Base-by-base conservation (phyloP, 2,888 invertebrate species). In the Phania funesta region DNA sequence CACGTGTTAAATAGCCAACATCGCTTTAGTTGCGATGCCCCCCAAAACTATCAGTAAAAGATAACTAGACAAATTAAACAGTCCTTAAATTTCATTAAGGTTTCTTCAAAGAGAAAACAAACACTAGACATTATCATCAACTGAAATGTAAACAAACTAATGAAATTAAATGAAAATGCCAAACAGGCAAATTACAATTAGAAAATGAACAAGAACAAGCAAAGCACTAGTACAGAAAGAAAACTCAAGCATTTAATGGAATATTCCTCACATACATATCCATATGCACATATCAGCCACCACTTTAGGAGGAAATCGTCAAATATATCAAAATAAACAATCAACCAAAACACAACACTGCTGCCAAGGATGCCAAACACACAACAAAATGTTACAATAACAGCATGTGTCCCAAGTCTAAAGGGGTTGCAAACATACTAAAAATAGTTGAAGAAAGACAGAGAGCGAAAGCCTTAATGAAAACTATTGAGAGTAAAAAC, bases 121-220 rank as follows among this genome's bases (percentile, higher is more conserved):
- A 60, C 44, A 38, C 22, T 50, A 58, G 20, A 41, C 20, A 46
- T 41, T 20, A 24, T 24, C 24, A 26, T 11, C 22, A 35, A n/a
- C 29, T 54, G 1, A 56, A 38, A 1, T 52, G 38, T 46, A 77
- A 54, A 48, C 62, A 77, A 74, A 70, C 22, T 48, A 62, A 41
- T 46, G 58, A 44, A 73, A 73, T 60, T 35, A 48, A 22, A 60
- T 32, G 26, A 32, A 78, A 71, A 58, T 71, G 64, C 54, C 56
- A 67, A 68, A 26, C 8, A 20, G 13, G 16, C 38, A 54, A 48
- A 70, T 32, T 68, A 38, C 44, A 35, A 32, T 22, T 22, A 32
- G 6, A 32, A 70, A n/a, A 22, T 4, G 41, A 13, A 35, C 3
- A 54, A 29, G 13, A 32, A 64, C 13, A 48, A 11, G 3, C 6